Base-by-base conservation (phyloP, 2,888 invertebrate genomes). In the Chloromyia formosa region DNA sequence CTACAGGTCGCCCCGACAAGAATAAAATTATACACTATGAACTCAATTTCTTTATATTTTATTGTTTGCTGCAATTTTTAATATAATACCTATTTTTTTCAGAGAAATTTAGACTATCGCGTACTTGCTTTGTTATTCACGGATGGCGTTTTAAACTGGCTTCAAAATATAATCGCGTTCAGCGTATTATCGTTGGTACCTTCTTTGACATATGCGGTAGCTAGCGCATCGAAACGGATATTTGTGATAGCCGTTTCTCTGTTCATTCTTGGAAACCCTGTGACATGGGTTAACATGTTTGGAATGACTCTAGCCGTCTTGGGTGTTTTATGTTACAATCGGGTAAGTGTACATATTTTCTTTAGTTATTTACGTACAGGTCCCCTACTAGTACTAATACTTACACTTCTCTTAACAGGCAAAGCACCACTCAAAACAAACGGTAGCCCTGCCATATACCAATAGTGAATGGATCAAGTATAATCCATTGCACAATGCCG, bases 91-190 rank as follows among this genome's bases (percentile, higher is more conserved):
- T 75, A 61, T 74, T 64, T 73, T 72, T 85, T 86, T 61, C 79
- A 89, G 89, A 84, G 82, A 77, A 85, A 86, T 78, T 83, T 86
- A 58, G 88, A 89, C 79, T 88, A 88, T 79, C 86, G 87, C 73
- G 87, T 90, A 49, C 80, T 91, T 73, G 87, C 88, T 2, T 85
- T 94, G 74, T 85, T 94, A 45, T 85, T 92, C 76, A 83, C 90
- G 18, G 97, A 97, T 85, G 97, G 97, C 16, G 87, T 93, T 73
- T 89, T 97, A 78, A 96, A 94, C 82, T 98, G 97, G 93, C 87
- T 95, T 79, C 98, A 98, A 86, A 98, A 97, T 83, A 92, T 97
- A 80, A 91, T 96, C 72, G 98, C 98, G 0, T 98, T 98, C 87
- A 95, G 94, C 79, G 93, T 98, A 73, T 88, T 98, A 79, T 94